Evolutionary conservation across 2,888 invertebrate species (phyloP).

Genomic region (Morpho helenor): DNA sequence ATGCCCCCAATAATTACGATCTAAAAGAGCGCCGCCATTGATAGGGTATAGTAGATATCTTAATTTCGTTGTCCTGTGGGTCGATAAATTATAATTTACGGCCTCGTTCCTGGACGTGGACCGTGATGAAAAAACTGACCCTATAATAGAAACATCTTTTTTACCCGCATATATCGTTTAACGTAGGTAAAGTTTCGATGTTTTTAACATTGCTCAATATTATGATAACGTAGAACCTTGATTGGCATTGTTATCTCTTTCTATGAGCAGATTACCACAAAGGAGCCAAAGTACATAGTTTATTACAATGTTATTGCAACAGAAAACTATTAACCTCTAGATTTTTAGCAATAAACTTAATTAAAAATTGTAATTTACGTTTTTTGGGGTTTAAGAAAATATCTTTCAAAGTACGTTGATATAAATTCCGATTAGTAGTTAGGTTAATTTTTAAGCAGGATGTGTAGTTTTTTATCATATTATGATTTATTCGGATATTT

Average conservation of each 20-base stretch:
- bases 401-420: no score
- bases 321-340: no score
- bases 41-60: constrained; percentile 64
- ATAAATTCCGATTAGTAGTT: no score
- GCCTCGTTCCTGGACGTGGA: constrained; percentile 52
- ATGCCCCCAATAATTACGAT: constrained; percentile 37
- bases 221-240: constrained; percentile 40
- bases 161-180: constrained; percentile 63
- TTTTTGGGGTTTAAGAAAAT: neutral
- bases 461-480: no score
- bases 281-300: constrained; percentile 6
- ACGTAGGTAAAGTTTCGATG: constrained; percentile 53
- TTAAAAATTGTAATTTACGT: neutral
- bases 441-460: no score
- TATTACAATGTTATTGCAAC: constrained; percentile 1
- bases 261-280: constrained; percentile 31
- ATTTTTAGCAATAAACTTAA: no score
- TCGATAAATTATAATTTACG: constrained; percentile 77
- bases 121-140: constrained; percentile 59
- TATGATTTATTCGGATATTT: no score
- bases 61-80: constrained; percentile 63
- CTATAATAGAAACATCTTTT: constrained; percentile 75
- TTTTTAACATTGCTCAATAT: constrained; percentile 43
- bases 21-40: constrained; percentile 64
- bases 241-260: constrained; percentile 52